These are phyloP conservation scores for Thecophora atra DNA, from an alignment of 2,888 invertebrate species.

Conservation along the genomic window DNA sequence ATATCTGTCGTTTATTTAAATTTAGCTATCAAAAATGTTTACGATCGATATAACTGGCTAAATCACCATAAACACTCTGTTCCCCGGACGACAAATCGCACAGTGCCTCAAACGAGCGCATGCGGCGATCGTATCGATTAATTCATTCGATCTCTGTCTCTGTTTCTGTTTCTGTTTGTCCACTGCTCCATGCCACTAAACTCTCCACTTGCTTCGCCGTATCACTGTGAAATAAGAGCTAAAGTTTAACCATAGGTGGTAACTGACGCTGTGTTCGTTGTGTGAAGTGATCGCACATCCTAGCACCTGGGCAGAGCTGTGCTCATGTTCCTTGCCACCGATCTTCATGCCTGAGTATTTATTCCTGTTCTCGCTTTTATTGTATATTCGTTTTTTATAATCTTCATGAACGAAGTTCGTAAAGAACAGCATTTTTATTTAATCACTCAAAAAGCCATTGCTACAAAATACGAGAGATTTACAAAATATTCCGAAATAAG, in stretches of 20 bases:
- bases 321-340: slow-evolving; percentile 20
- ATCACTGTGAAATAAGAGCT: slow-evolving; percentile 29
- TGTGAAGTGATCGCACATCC: slow-evolving; percentile 39
- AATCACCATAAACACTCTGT: slow-evolving; percentile 66
- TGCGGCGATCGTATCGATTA: slow-evolving; percentile 40
- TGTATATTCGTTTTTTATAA: too few relatives aligned
- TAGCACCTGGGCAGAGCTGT: slow-evolving; percentile 37
- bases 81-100: slow-evolving; percentile 45
- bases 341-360: background rate
- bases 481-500: background rate
- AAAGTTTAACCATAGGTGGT: slow-evolving; percentile 53
- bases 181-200: slow-evolving; percentile 43
- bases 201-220: slow-evolving; percentile 9
- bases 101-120: slow-evolving; percentile 28
- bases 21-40: slow-evolving; percentile 66
- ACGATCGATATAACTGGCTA: slow-evolving; percentile 66
- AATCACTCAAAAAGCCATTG: slow-evolving; percentile 61
- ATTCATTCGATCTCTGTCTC: slow-evolving; percentile 27
- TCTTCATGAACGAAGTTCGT: slow-evolving; percentile 50
- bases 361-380: background rate
- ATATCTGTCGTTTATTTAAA: slow-evolving; percentile 64
- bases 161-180: slow-evolving; percentile 21
- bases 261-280: slow-evolving; percentile 41
- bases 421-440: slow-evolving; percentile 62
- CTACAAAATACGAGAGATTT: slow-evolving; percentile 21